Conservation (phyloP, 1,140 invertebrate genomes). For the Calosoma granatense region DNA sequence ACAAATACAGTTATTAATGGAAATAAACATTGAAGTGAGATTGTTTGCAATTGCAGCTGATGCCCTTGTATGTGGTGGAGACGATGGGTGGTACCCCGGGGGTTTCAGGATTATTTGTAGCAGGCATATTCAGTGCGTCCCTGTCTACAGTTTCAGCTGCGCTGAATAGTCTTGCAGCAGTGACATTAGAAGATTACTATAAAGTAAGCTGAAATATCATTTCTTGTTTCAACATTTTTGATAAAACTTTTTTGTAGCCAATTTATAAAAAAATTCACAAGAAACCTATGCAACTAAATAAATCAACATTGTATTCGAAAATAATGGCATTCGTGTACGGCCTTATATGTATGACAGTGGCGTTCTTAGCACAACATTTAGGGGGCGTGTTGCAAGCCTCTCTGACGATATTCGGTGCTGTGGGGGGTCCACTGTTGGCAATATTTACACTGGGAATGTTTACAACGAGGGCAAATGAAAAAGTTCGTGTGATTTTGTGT, state of each 20-base stretch:
- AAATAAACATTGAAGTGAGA: too few relatives aligned
- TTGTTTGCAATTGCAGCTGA: slow-evolving; percentile 42
- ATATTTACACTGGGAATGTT: slow-evolving; percentile 75
- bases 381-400: slow-evolving; percentile 63
- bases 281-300: slow-evolving; percentile 21
- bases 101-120: slow-evolving; percentile 69
- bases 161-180: slow-evolving; percentile 74
- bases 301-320: slow-evolving; percentile 42
- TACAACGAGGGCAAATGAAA: slow-evolving; percentile 48
- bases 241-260: too few relatives aligned
- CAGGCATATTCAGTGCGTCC: slow-evolving; percentile 74
- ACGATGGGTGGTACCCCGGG: slow-evolving; percentile 56
- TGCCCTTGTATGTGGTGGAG: slow-evolving; percentile 72
- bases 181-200: slow-evolving; percentile 77
- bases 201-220: slow-evolving; percentile 38
- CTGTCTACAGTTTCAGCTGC: slow-evolving; percentile 78
- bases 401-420: slow-evolving; percentile 67
- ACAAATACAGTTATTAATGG: too few relatives aligned
- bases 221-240: too few relatives aligned
- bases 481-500: slow-evolving; percentile 17
- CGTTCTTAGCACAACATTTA: slow-evolving; percentile 62
- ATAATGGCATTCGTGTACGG: slow-evolving; percentile 58
- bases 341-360: slow-evolving; percentile 53
- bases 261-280: slow-evolving; percentile 27
- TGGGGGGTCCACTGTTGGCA: slow-evolving; percentile 69